Percentiles rank a stretch among this genome's conserved stretches.
phyloP scores from a whole-genome alignment of 2,888 invertebrate genomes.

The Rhagium mordax region DNA sequence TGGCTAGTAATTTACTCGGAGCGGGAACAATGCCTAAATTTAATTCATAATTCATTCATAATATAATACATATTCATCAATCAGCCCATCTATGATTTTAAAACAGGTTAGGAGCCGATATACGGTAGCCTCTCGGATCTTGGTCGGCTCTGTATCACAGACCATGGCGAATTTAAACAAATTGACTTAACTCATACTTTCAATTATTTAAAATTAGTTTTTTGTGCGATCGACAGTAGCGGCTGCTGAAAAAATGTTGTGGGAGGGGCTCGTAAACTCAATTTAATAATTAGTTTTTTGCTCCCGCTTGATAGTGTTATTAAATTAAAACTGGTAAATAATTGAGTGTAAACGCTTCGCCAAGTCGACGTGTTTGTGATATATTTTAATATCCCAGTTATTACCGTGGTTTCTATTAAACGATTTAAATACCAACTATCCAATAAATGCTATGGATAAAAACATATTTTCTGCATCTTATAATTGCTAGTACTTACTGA shows the following conservation, averaged over 20 bases:
- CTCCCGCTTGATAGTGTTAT: background rate
- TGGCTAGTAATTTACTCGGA: background rate
- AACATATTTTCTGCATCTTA: too few relatives aligned
- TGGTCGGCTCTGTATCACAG: slow-evolving; percentile 36
- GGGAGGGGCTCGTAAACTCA: slow-evolving; percentile 2
- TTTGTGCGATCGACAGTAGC: slow-evolving; percentile 49
- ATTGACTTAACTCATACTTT: slow-evolving; percentile 66
- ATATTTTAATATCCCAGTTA: too few relatives aligned
- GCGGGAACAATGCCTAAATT: background rate
- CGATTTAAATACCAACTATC: too few relatives aligned
- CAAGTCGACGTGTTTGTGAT: too few relatives aligned
- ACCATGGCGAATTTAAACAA: slow-evolving; percentile 68
- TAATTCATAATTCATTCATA: slow-evolving; percentile 4
- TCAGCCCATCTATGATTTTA: slow-evolving; percentile 3
- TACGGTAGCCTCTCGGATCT: slow-evolving; percentile 12
- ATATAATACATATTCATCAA: slow-evolving; percentile 20
- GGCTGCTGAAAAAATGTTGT: slow-evolving; percentile 7
- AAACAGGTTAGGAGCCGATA: background rate
- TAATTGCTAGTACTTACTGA: too few relatives aligned
- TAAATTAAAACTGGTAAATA: background rate
- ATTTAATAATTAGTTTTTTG: slow-evolving; percentile 24
- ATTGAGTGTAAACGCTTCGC: background rate
- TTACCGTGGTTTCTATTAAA: too few relatives aligned
- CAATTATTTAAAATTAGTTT: slow-evolving; percentile 66
- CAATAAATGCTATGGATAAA: too few relatives aligned